Evolutionary conservation across 2,797 vertebrate species (phyloP).

Genomic region (Danionella dracula): DNA sequence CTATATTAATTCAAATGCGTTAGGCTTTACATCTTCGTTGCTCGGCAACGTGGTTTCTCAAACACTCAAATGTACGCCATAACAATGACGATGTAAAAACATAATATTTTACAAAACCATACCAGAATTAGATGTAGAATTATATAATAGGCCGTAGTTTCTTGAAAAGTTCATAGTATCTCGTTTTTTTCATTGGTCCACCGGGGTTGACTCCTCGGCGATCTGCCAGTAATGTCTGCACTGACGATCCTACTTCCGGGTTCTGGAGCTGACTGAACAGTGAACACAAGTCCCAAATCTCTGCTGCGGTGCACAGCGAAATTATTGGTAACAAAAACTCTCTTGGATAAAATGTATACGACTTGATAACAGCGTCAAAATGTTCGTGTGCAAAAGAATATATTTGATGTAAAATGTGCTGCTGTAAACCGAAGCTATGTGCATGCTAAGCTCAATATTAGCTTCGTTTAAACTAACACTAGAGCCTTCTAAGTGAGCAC

Average conservation of each 20-base stretch:
- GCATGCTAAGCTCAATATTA: slow-evolving; percentile 15
- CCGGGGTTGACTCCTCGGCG: neutral
- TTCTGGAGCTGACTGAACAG: slow-evolving; percentile 4
- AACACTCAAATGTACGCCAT: neutral
- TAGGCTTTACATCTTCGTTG: neutral
- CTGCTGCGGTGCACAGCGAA: neutral
- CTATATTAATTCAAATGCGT: neutral
- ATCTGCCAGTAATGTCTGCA: slow-evolving; percentile 25
- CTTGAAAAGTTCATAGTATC: neutral
- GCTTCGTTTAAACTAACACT: neutral
- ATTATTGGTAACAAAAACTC: slow-evolving; percentile 4
- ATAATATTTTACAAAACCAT: too few species aligned
- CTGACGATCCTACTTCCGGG: slow-evolving; percentile 14
- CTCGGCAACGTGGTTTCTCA: slow-evolving; percentile 3
- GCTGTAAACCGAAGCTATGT: neutral
- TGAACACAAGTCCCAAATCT: neutral
- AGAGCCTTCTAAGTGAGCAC: neutral
- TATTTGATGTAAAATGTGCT: neutral
- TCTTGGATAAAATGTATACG: neutral
- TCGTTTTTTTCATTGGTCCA: neutral
- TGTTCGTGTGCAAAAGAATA: neutral
- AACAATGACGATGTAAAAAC: too few species aligned
- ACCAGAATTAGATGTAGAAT: neutral
- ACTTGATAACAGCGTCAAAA: neutral
- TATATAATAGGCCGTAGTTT: neutral